Base-by-base conservation (phyloP, 2,113 vertebrate species). In the Aythya baeri region DNA sequence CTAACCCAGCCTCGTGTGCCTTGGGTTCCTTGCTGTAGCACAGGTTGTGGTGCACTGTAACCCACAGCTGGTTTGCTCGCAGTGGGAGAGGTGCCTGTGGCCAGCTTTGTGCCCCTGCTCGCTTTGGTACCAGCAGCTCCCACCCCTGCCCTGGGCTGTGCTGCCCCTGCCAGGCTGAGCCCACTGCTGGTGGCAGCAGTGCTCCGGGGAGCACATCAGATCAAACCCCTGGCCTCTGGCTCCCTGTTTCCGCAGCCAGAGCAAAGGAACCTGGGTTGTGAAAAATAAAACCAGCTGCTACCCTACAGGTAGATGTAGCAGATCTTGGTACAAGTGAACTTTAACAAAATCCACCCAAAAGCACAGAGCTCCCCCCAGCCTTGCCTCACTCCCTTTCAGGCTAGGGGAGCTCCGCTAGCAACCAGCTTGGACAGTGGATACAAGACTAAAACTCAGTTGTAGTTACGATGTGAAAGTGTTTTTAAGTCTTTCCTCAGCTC, bases 11-110 rank as follows among this genome's bases (percentile, higher is more conserved):
- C 66, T 43, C 91, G 67, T 41, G 68, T 63, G 76, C 82, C 62
- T 61, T 22, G 10, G 21, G 31, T 31, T 29, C 55, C 44, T 32
- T n/a, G 57, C 54, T 52, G 49, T 5, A 49, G 80, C n/a, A 26
- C 7, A 4, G 65, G 7, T 7, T 4, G 0, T 12, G 10, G 27
- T n/a, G 54, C 6, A 2, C 22, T 13, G 0, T 18, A n/a, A 27
- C 50, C n/a, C 73, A 36, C 2, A 0, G 32, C 9, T 20, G 36
- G 31, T 14, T 54, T 31, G 31, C 54, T n/a, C 21, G 21, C 36
- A 9, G 1, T 1, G 41, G 79, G 50, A 74, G 43, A 83, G n/a
- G 46, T 15, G 31, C 58, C 59, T 14, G 44, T 26, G 46, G 54
- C 3, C 8, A 27, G 55, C 46, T 91, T 43, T 25, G 11, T 14